Base-by-base conservation (phyloP, 2,797 vertebrate genomes). In the Gadopsis marmoratus region DNA sequence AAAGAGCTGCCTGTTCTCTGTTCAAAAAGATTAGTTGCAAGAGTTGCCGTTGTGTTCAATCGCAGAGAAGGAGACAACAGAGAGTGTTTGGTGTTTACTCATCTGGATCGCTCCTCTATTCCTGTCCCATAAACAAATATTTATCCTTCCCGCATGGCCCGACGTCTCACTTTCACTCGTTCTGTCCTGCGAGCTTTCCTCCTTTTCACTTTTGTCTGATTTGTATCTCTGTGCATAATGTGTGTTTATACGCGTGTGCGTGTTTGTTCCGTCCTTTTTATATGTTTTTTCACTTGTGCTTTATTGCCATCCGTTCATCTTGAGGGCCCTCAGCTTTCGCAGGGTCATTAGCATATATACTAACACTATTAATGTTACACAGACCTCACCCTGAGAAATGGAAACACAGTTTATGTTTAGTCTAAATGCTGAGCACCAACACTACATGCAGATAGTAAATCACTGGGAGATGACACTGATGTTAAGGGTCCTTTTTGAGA, bases 61-160 rank as follows among this genome's bases (percentile, higher is more conserved):
- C 39, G 35, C 0, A 29, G 60, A 74, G 69, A 31, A 33, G 12
- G 4, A 68, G 31, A 53, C 65, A 56, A 71, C 21, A 33, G 33
- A 58, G 61, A 70, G 68, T 16, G 14, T 26, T 35, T 41, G 2
- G 5, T 83, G 37, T 87, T 90, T 84, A 75, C 48, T 1, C 16
- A 59, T 72, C 69, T 54, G 51, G 14, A 61, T 71, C 4, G n/a
- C 13, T 73, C 37, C 10, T 78, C 74, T 78, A 67, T 75, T 86
- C 51, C 76, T 60, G 70, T 81, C 58, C 26, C 17, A 55, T 62
- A 54, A 81, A 86, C 83, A 86, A 90, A 91, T 86, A 86, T 92
- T 87, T 84, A 70, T 63, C 63, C 50, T 66, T 74, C 56, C 83
- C 69, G 43, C 69, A 66, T n/a, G 12, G 62, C 41, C 47, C 50